Conservation (phyloP, 2,113 vertebrate genomes). For the Sturnus vulgaris region DNA sequence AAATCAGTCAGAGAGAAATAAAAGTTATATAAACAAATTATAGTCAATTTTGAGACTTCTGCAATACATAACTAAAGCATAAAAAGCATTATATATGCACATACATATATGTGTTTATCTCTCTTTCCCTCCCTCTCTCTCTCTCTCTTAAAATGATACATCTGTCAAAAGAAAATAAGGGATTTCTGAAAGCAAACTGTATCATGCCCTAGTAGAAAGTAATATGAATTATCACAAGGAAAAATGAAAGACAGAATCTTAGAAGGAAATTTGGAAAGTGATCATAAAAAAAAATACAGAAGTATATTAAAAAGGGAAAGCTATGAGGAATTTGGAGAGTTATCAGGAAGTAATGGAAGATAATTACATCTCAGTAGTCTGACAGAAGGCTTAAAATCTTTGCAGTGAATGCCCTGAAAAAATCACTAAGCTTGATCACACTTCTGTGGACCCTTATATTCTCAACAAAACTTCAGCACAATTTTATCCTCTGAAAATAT, state of each 20-base stretch:
- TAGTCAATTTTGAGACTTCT: background rate
- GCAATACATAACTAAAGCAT: background rate
- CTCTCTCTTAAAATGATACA: background rate
- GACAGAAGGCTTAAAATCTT: background rate
- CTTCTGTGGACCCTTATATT: background rate
- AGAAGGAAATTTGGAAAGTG: background rate
- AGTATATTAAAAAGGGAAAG: slow-evolving; percentile 26
- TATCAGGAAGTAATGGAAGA: background rate
- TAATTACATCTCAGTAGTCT: background rate
- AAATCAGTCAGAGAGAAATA: background rate
- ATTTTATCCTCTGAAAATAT: background rate
- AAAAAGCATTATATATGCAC: slow-evolving; percentile 13
- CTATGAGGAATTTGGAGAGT: background rate
- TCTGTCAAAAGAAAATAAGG: slow-evolving; percentile 21
- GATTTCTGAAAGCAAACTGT: slow-evolving; percentile 11
- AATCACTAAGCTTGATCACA: background rate
- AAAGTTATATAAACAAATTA: slow-evolving; percentile 20
- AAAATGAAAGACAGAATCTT: slow-evolving; percentile 4
- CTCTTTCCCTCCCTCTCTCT: background rate
- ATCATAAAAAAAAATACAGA: background rate
- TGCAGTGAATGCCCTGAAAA: background rate
- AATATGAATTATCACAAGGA: slow-evolving; percentile 1
- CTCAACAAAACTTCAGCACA: background rate
- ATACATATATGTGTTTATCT: background rate
- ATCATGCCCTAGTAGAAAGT: background rate